phyloP scores from a whole-genome alignment of 2,113 vertebrate species.

The Nematolebias whitei region DNA sequence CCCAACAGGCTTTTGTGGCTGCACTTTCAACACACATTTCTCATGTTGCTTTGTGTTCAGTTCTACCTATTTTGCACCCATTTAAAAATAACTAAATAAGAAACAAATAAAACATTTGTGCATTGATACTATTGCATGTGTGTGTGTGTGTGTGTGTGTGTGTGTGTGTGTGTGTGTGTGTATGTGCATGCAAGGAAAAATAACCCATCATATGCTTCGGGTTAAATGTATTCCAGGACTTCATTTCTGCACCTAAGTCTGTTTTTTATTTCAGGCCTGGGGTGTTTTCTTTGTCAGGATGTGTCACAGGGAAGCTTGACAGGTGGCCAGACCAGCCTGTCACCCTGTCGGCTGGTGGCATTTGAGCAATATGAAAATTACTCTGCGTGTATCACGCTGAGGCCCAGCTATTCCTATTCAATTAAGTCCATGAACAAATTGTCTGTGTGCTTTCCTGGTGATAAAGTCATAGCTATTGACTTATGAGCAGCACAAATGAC shows the following conservation, averaged over 20 bases:
- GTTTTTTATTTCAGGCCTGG: constrained; percentile 22
- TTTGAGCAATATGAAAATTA: constrained; percentile 74
- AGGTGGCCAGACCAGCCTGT: constrained; percentile 67
- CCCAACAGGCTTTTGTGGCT: too few species aligned
- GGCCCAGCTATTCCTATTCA: constrained; percentile 66
- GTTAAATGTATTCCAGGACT: constrained; percentile 3
- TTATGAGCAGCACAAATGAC: constrained; percentile 56
- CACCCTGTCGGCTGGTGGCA: constrained; percentile 63
- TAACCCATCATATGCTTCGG: background rate
- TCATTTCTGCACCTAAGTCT: constrained; percentile 15
- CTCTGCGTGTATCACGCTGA: constrained; percentile 47
- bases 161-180: too few species aligned
- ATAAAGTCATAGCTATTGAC: constrained; percentile 77
- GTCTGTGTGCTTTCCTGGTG: constrained; percentile 73
- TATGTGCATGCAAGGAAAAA: background rate
- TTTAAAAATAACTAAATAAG: too few species aligned
- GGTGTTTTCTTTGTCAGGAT: constrained; percentile 29
- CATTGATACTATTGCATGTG: too few species aligned
- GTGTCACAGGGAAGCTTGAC: constrained; percentile 52
- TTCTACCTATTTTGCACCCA: too few species aligned
- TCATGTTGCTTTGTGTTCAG: too few species aligned
- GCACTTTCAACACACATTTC: too few species aligned
- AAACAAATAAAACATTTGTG: too few species aligned
- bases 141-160: too few species aligned
- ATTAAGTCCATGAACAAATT: constrained; percentile 73